Evolutionary conservation across 2,888 invertebrate species (phyloP), one percentile per base, ranked within the genome.

Genomic region (Congeria kusceri): DNA sequence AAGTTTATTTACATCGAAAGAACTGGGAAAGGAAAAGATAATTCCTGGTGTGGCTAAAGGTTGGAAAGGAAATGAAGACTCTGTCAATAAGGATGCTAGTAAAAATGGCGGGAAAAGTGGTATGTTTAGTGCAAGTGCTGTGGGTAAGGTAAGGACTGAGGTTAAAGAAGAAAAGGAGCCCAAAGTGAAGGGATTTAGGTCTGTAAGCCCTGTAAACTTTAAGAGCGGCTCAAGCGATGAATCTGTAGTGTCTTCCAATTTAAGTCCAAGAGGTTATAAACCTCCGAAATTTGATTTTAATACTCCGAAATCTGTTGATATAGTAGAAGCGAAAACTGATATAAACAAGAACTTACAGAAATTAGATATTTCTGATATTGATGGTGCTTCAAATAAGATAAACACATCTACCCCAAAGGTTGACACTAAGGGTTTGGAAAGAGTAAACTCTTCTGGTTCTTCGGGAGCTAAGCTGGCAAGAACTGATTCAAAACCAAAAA

Each of bases 241-340:
- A 56, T 77, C 77, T 27, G 57, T 62, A 13, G 39, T 68, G 49
- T 63, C 71, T 11, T 65, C 64, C 44, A 82, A 82, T 62, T 47
- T 79, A 47, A 83, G 83, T 66, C 83, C 83, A 1, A 57, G 83
- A 32, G 82, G 82, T 7, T 82, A 78, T 69, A 82, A 72, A 76
- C 66, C 78, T 25, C 20, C 47, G 23, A 28, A 27, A 28, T 25
- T 29, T 53, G 61, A 32, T 32, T 53, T 61, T 32, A 53, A 39
- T 39, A 58, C 49, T 53, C n/a, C 7, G 9, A 44, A 29, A 9
- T 4, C 32, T 39, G 66, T 15, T 39, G 13, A 32, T 1, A 25
- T 59, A 0, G 61, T 49, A 7, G 59, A 68, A 20, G 69, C 20
- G 25, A 77, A 77, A 59, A 81, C 81, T 46, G 81, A 81, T 71